These are phyloP conservation scores for Rhea americana DNA, from an alignment of 2,113 vertebrate genomes.

Conservation along the genomic window DNA sequence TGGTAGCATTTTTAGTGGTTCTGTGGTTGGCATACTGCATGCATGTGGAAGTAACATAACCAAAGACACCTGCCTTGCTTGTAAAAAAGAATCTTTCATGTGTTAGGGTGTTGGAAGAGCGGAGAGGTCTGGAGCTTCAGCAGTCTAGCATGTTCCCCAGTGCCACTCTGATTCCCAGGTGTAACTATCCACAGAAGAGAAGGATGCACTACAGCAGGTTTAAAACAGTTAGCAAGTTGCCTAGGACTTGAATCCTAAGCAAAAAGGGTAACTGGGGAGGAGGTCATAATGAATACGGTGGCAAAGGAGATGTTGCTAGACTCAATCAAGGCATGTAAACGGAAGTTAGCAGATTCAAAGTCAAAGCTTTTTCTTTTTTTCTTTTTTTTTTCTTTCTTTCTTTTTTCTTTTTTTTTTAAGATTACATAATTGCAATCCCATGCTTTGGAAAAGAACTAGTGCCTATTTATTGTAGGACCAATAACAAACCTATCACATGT, in stretches of 20 bases:
- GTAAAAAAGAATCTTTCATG: not conserved
- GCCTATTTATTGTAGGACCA: not conserved
- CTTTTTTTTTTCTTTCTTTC: not conserved
- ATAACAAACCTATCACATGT: not conserved
- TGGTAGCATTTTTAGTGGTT: not conserved
- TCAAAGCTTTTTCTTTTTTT: not conserved
- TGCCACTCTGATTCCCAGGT: not conserved
- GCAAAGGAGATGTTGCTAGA: not conserved
- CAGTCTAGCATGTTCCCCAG: not conserved
- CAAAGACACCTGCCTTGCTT: not conserved
- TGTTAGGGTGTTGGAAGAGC: not conserved
- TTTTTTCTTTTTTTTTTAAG: rapidly evolving
- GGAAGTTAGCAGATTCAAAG: not conserved
- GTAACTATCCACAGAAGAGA: not conserved
- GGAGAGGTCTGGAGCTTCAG: not conserved
- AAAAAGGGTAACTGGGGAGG: not conserved
- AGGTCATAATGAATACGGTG: not conserved
- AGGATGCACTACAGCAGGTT: not conserved
- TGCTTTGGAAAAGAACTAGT: not conserved
- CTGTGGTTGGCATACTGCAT: not conserved
- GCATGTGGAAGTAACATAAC: not conserved
- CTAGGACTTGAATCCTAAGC: not conserved
- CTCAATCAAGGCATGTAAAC: not conserved
- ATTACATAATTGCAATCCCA: not conserved
- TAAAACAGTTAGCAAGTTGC: not conserved